These are phyloP conservation scores for Lanius collurio DNA, from an alignment of 2,113 vertebrate genomes.

Conservation along the genomic window DNA sequence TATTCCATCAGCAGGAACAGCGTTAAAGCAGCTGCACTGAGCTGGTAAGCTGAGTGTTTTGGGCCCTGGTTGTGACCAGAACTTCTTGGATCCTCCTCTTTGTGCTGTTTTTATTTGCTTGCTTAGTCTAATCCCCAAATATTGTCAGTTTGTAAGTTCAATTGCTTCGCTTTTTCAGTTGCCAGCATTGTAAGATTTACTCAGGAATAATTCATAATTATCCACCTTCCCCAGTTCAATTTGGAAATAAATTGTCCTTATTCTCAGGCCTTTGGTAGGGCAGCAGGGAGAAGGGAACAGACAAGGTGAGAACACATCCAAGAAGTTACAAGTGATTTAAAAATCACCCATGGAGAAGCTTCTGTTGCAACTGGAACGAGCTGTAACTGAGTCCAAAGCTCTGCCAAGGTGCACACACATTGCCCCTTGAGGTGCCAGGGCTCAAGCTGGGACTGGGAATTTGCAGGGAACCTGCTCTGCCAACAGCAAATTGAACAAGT, in stretches of 20 bases:
- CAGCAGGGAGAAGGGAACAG: neutral
- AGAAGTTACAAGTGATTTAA: conserved; percentile 8
- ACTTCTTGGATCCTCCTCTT: conserved; percentile 37
- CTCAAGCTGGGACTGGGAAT: neutral
- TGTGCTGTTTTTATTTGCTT: neutral
- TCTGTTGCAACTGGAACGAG: neutral
- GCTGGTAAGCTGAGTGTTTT: neutral
- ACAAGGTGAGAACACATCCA: neutral
- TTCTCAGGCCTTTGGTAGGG: neutral
- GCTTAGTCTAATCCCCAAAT: neutral
- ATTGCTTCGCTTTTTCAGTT: neutral
- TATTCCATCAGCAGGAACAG: neutral
- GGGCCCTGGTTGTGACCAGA: neutral
- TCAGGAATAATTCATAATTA: neutral
- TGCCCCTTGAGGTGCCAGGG: neutral
- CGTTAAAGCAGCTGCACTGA: neutral
- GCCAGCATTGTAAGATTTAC: neutral
- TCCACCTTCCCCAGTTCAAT: neutral
- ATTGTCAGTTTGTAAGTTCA: neutral
- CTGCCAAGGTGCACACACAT: neutral
- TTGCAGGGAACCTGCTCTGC: neutral
- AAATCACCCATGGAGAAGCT: neutral
- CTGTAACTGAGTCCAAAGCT: neutral
- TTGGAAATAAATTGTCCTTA: neutral
- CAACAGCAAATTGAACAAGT: neutral